Base-by-base conservation (phyloP, 37 sponge, comb jelly and placozoan species). In the Beroe ovata region DNA sequence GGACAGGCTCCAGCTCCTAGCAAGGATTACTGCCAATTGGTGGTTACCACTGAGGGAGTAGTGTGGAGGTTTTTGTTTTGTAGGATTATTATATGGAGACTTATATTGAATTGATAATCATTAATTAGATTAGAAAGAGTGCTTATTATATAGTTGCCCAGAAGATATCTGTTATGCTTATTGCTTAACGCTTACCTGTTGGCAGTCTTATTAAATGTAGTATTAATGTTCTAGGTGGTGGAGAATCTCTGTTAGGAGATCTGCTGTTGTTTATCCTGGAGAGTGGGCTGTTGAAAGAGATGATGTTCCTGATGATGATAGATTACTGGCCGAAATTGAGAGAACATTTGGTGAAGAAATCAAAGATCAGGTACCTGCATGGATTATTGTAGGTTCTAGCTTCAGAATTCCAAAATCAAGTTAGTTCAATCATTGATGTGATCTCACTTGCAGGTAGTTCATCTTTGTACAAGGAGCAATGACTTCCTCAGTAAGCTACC, bases 21-120 rank as follows among this genome's bases (percentile, higher is more conserved):
- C 2, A 98, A 98, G 62, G 99, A 98, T 89, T 94, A 90, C 59
- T 90, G 90, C 19, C 93, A 96, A 36, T 35, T 98, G 16, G 39
- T 95, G 1, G 92, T 96, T 21, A 98, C 99, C 25, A 92, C 93
- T 64, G 90, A 91, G 59, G 99, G 96, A 35, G 90, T 98, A 25
- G 60, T 96, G 3, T 93, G 93, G 93, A 90, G 99, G 37, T 90
- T 60, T 36, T 95, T 58, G 16, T 58, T 58, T 58, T 58, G 59
- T n/a, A n/a, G n/a, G n/a, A n/a, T n/a, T n/a, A n/a, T n/a, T n/a
- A n/a, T n/a, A n/a, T n/a, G n/a, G n/a, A n/a, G n/a, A n/a, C n/a
- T n/a, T n/a, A n/a, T n/a, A n/a, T n/a, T n/a, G n/a, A n/a, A n/a
- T n/a, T n/a, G n/a, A n/a, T n/a, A n/a, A n/a, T n/a, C n/a, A n/a